Conservation (phyloP, 2,113 vertebrate genomes). For the Falcunculus frontatus region DNA sequence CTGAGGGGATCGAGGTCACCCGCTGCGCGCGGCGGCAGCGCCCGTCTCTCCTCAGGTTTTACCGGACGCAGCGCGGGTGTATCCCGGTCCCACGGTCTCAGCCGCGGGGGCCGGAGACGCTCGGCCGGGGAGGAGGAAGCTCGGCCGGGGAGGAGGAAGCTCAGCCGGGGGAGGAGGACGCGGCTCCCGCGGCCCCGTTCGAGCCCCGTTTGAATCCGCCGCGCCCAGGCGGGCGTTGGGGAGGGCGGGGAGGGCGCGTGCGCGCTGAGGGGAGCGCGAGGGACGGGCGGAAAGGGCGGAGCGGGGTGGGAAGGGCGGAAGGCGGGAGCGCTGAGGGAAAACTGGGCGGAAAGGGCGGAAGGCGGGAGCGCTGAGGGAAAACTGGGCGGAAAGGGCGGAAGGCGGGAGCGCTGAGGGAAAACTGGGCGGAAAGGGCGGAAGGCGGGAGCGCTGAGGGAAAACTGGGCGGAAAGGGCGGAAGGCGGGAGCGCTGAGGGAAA, state of each 20-base stretch:
- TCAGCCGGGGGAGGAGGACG: too few relatives aligned
- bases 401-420: fast-evolving
- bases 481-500: too few relatives aligned
- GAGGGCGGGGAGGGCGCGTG: not conserved
- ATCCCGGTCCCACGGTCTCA: not conserved
- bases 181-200: fast-evolving
- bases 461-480: too few relatives aligned
- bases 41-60: not conserved
- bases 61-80: not conserved
- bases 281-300: not conserved
- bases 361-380: not conserved
- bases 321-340: not conserved
- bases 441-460: too few relatives aligned
- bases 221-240: not conserved
- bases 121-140: not conserved
- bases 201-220: not conserved
- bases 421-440: too few relatives aligned
- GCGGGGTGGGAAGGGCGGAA: not conserved
- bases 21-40: not conserved
- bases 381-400: fast-evolving
- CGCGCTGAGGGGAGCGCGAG: not conserved
- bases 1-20: not conserved
- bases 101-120: not conserved
- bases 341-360: fast-evolving
- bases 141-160: not conserved